These are phyloP conservation scores for Andrena praecox DNA, from an alignment of 2,888 invertebrate genomes.

Conservation along the genomic window DNA sequence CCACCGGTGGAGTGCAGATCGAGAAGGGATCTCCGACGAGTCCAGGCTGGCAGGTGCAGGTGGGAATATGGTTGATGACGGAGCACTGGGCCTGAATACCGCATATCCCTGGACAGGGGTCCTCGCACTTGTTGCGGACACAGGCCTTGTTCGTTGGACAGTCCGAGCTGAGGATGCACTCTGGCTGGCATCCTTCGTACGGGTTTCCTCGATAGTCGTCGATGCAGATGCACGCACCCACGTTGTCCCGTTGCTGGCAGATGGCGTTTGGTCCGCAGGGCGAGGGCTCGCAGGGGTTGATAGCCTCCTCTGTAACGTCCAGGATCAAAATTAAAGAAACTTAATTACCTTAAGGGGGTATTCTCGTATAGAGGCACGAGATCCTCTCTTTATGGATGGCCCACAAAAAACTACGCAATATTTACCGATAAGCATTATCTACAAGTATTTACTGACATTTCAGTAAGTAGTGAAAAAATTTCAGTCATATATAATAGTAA, in stretches of 20 bases:
- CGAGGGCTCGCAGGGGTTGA: constrained; percentile 93
- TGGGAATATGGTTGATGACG: constrained; percentile 94
- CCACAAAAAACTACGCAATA: no score
- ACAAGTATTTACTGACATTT: no score
- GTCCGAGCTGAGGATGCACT: constrained; percentile 94
- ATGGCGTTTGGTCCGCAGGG: constrained; percentile 95
- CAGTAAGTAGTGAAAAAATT: no score
- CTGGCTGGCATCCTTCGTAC: constrained; percentile 94
- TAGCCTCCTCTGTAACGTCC: constrained; percentile 86
- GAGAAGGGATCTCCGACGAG: constrained; percentile 91
- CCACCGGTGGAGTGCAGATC: constrained; percentile 83
- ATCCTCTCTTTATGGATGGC: no score
- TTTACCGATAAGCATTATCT: no score
- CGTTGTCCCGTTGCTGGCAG: constrained; percentile 91
- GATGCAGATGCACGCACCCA: constrained; percentile 92
- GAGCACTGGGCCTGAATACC: constrained; percentile 93
- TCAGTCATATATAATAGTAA: no score
- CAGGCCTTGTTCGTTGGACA: constrained; percentile 94
- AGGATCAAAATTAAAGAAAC: neutral
- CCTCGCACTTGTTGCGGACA: constrained; percentile 92
- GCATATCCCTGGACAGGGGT: constrained; percentile 95
- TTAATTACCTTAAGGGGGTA: neutral
- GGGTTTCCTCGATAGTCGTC: constrained; percentile 94
- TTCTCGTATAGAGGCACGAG: neutral
- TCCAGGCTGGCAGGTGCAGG: constrained; percentile 91